Conservation (phyloP, 2,797 vertebrate species). For the Acanthurus tractus region DNA sequence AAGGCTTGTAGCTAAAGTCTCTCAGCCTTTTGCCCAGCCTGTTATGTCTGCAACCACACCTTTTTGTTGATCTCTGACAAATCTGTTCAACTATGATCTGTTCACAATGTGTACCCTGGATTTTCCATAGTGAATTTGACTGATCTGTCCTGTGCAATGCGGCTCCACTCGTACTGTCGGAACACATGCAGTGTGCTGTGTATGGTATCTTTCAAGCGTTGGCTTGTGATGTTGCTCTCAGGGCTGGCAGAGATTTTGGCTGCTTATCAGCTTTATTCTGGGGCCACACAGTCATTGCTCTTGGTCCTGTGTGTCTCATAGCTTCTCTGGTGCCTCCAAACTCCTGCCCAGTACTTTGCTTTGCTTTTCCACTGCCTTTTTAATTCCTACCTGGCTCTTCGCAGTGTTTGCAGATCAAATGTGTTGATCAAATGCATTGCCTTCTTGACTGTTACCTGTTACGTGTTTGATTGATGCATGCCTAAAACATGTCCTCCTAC, state of each 20-base stretch:
- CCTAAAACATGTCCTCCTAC: neutral
- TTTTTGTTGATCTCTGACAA: neutral
- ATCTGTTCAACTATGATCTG: neutral
- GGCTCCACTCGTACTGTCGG: neutral
- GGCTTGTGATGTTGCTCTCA: constrained; percentile 32
- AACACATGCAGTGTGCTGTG: neutral
- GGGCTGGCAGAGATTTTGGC: constrained; percentile 32
- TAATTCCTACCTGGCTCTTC: neutral
- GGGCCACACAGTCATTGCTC: constrained; percentile 18
- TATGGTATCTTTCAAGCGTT: constrained; percentile 6
- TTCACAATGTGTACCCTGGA: neutral
- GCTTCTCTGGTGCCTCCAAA: constrained; percentile 28
- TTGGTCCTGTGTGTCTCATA: constrained; percentile 21
- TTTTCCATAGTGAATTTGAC: neutral
- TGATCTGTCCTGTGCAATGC: neutral
- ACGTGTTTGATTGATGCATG: constrained; percentile 12
- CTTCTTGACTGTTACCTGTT: neutral
- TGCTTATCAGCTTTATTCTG: constrained; percentile 29
- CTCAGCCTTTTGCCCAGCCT: neutral
- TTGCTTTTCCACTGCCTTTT: constrained; percentile 12
- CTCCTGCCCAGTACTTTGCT: constrained; percentile 26
- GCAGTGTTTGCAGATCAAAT: constrained; percentile 2
- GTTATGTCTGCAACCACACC: neutral
- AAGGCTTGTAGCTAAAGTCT: neutral
- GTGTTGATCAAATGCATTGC: neutral